Base-by-base conservation (phyloP, 2,113 vertebrate species). In the Oplegnathus fasciatus region DNA sequence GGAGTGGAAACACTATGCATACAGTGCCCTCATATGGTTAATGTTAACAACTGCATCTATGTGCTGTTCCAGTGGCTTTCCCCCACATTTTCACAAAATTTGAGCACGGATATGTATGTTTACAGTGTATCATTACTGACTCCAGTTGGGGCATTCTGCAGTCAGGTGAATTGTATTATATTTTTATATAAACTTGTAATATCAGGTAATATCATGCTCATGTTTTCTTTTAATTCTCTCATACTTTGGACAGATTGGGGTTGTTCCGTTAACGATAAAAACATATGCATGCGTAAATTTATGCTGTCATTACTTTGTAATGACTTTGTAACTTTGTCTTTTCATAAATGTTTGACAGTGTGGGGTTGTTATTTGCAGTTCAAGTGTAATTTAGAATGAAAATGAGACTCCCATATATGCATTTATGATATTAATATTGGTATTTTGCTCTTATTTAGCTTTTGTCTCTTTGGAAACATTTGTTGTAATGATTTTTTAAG, bases 21-120 rank as follows among this genome's bases (percentile, higher is more conserved):
- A 87, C 80, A 83, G 90, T 89, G 91, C 95, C 95, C 92, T 91
- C 95, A 84, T 48, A 91, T 95, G 96, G 94, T 78, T 55, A 64
- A 54, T 15, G 50, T n/a, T 22, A 66, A 84, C 71, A 86, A 86
- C 81, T 91, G 78, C 92, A 94, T 4, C 26, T n/a, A 48, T 17
- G 9, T 5, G 10, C 2, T 44, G 0, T 13, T 78, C 28, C 26
- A 52, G 3, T 4, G 26, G 52, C 40, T 17, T 48, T 57, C 13
- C 40, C 10, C 11, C 32, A 9, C 10, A 52, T 4, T 20, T 26
- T 26, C 2, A 50, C 17, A n/a, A 52, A 2, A 34, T 65, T 37
- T 34, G 48, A 55, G 64, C 24, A 60, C 15, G 57, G 1, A 62
- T 24, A 8, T 28, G 3, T 0, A 28, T 24, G 8, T 34, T 24